Base-by-base conservation (phyloP, 2,888 invertebrate species). In the Eulithis prunata region DNA sequence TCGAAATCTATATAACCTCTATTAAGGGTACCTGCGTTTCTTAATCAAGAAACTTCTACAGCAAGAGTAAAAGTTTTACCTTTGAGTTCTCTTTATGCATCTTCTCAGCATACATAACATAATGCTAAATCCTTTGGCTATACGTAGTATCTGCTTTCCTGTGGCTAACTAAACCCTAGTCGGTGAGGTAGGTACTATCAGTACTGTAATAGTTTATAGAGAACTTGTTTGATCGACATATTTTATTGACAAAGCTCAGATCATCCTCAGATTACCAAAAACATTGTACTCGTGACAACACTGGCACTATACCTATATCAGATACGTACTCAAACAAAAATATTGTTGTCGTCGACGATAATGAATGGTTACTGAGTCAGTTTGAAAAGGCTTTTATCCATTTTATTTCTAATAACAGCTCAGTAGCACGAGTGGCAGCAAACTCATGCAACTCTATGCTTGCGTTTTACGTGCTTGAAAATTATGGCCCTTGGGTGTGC, bases 391-490 rank as follows among this genome's bases (percentile, higher is more conserved):
- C 21, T 2, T 21, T 21, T 21, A 21, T 1, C 21, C 21, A 21
- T 21, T 32, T 32, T 32, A 32, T 32, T 32, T 32, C 32, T 32
- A n/a, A 6, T 41, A 11, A 11, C 8, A 41, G 8, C 63, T 55
- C 61, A 46, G 6, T 7, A 7, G 41, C 64, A 55, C 63, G 54
- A 62, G 57, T 62, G 66, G 75, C 70, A 77, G 78, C 80, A 77
- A 80, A 79, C 82, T 82, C 77, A 71, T 75, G 77, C 78, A 87
- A 88, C 83, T 88, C 88, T 85, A 83, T 85, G 85, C 85, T 87
- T 87, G 82, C 86, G 85, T 85, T 89, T 89, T 85, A 80, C 82
- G 77, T 81, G 79, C 78, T 76, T 76, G 83, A 83, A 87, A 88
- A 87, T 32, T 88, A 88, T 85, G 85, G 84, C 83, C 80, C 82